Evolutionary conservation across 1,140 invertebrate species (phyloP).

Genomic region (Hestina assimilis): DNA sequence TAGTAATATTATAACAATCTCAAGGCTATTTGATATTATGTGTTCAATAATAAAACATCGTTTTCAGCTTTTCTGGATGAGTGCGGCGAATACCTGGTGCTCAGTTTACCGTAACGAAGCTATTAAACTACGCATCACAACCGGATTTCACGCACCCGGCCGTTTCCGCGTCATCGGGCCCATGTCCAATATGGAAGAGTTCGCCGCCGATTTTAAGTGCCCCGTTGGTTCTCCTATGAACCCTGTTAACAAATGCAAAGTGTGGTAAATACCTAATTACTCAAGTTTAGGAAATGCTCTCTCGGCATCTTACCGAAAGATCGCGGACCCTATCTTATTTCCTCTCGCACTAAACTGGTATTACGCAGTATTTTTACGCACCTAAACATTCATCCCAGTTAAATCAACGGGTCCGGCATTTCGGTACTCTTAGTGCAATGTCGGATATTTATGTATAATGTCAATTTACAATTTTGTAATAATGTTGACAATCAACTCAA

Average conservation of each 20-base stretch:
- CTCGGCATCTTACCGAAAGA: slow-evolving; percentile 4
- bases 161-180: slow-evolving; percentile 92
- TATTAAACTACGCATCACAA: slow-evolving; percentile 85
- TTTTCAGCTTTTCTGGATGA: slow-evolving; percentile 83
- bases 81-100: slow-evolving; percentile 82
- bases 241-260: slow-evolving; percentile 90
- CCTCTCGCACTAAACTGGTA: slow-evolving; percentile 1
- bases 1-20: too few relatives aligned
- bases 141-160: slow-evolving; percentile 88
- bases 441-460: too few relatives aligned
- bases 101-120: slow-evolving; percentile 83
- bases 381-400: slow-evolving; percentile 1
- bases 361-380: slow-evolving; percentile 1
- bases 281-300: slow-evolving; percentile 13
- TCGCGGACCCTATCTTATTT: slow-evolving; percentile 6
- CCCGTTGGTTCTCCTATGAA: slow-evolving; percentile 91
- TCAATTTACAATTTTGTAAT: slow-evolving; percentile 1
- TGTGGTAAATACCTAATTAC: slow-evolving; percentile 83
- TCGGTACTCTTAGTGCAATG: slow-evolving; percentile 5
- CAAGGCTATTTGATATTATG: background rate
- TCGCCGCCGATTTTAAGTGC: slow-evolving; percentile 93
- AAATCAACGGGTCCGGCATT: slow-evolving; percentile 9
- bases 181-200: slow-evolving; percentile 93
- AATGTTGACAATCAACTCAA: background rate
- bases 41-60: background rate